Conservation (phyloP, 2,888 invertebrate species). For the Pyrrhia umbra region DNA sequence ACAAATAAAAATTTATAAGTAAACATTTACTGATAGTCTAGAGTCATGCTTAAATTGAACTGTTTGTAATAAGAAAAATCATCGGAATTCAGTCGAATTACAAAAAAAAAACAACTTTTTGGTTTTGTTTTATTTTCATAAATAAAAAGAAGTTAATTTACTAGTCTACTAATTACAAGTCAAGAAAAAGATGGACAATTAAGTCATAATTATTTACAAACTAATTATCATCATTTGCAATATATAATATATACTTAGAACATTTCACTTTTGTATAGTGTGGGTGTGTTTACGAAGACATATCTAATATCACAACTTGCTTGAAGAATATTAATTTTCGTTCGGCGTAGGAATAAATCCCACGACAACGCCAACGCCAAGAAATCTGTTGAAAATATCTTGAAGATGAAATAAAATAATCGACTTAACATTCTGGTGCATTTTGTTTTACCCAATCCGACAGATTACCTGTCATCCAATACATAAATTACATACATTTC, state of each 20-base stretch:
- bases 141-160: too few species aligned
- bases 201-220: too few species aligned
- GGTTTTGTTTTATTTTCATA: too few species aligned
- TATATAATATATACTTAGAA: background rate
- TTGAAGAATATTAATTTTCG: background rate
- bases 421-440: background rate
- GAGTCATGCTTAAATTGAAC: too few species aligned
- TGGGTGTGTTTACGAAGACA: background rate
- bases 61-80: too few species aligned
- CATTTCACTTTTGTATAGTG: background rate
- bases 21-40: too few species aligned
- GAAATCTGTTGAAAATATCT: background rate
- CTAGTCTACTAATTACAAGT: too few species aligned
- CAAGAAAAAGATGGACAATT: too few species aligned
- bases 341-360: background rate
- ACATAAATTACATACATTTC: constrained; percentile 16
- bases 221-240: background rate
- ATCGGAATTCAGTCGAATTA: too few species aligned
- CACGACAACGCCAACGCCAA: too few species aligned
- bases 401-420: background rate
- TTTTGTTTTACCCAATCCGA: background rate
- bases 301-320: background rate
- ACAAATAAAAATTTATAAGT: too few species aligned
- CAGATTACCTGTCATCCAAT: constrained; percentile 3
- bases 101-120: too few species aligned